phyloP scores from a whole-genome alignment of 35 echinoderm and acorn worm species.

The Ptychodera flava region DNA sequence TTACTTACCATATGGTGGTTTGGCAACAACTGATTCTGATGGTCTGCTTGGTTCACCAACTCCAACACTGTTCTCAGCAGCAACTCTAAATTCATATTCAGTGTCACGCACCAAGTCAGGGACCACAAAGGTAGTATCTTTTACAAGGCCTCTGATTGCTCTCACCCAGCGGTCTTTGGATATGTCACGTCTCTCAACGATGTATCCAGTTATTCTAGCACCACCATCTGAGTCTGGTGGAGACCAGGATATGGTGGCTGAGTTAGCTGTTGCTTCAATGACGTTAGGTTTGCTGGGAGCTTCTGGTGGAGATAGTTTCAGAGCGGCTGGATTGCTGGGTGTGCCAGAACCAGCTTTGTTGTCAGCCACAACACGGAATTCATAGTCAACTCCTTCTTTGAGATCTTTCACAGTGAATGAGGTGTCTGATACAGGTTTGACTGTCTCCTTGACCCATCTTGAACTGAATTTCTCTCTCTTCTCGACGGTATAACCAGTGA shows the following conservation, averaged over 20 bases:
- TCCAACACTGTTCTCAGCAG: not conserved
- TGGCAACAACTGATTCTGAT: constrained; percentile 5
- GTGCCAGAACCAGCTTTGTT: constrained; percentile 78
- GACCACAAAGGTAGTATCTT: constrained; percentile 50
- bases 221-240: constrained; percentile 72
- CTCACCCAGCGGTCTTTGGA: constrained; percentile 48
- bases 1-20: constrained; percentile 19
- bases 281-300: constrained; percentile 48
- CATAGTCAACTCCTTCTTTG: constrained; percentile 75
- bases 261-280: constrained; percentile 45
- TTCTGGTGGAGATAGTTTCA: constrained; percentile 30
- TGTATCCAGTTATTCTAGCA: constrained; percentile 77
- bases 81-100: constrained; percentile 15
- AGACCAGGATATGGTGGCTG: constrained; percentile 55
- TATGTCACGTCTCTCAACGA: constrained; percentile 71
- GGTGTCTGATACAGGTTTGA: constrained; percentile 77
- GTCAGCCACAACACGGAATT: constrained; percentile 83
- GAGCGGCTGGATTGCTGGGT: constrained; percentile 67
- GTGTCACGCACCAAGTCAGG: constrained; percentile 43
- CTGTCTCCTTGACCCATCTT: constrained; percentile 83
- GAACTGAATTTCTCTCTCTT: constrained; percentile 85
- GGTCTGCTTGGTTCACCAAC: constrained; percentile 11
- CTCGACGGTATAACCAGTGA: constrained; percentile 87
- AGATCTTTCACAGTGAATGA: constrained; percentile 58
- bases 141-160: constrained; percentile 49